Evolutionary conservation across 2,888 invertebrate genomes (phyloP), one percentile per base, ranked within the genome.

Genomic region (Plebejus melissa): DNA sequence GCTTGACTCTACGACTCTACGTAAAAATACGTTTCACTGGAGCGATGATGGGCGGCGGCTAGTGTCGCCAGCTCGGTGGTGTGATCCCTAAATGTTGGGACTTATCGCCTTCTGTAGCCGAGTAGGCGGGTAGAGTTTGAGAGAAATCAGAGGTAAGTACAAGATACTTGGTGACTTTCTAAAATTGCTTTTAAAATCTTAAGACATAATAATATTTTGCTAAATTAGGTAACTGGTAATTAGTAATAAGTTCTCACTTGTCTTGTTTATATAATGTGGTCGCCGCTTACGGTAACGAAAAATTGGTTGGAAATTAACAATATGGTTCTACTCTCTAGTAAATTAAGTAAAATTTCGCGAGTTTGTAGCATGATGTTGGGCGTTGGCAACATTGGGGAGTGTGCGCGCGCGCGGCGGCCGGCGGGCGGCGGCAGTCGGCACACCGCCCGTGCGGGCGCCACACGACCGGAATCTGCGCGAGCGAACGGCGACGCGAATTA

Each of bases 371-470:
- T 36, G 13, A 13, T 1, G 32, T 13, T 36, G 16, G 13, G 16
- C 0, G 32, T 16, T 65, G 65, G 65, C 22, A 65, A 65, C 65
- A 65, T 32, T 13, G 65, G 5, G 13, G 32, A 36, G 13, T 11
- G 80, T 81, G 84, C 81, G 82, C 80, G 78, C 82, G 83, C 82
- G 82, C 81, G 82, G 81, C 85, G 85, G 83, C 82, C 81, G 82
- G 81, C 85, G 84, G 83, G 82, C 81, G 82, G 81, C 85, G 85
- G 83, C 92, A 93, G 93, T 93, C 92, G 91, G 91, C 93, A 87
- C 83, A 85, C 93, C 93, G 93, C 93, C 93, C 92, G 93, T 92
- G 93, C 93, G 93, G 93, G 91, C 89, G 93, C 92, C 91, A 91
- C 91, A 93, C 93, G 93, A 93, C 93, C 93, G 88, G 93, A 85